These are phyloP conservation scores for Astreopora myriophthalma DNA, from an alignment of 64 coral and sea anemone species.

Conservation along the genomic window DNA sequence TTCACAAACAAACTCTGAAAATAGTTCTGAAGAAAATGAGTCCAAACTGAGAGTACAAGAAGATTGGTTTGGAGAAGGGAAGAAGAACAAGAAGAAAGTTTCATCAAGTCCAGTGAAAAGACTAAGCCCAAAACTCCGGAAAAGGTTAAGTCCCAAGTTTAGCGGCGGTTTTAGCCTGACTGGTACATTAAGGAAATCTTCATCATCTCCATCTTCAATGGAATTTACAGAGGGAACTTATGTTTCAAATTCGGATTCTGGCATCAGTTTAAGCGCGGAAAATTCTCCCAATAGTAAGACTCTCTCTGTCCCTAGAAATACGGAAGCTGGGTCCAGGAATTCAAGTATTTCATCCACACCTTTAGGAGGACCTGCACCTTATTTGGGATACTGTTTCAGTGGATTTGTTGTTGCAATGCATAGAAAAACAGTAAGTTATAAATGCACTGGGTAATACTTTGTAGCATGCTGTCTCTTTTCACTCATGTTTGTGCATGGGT, in stretches of 20 bases:
- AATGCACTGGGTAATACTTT: neutral
- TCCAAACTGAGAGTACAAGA: constrained; percentile 72
- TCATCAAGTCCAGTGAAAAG: constrained; percentile 40
- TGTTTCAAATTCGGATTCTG: constrained; percentile 77
- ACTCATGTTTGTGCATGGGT: no score
- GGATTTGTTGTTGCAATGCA: constrained; percentile 96
- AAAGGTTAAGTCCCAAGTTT: constrained; percentile 65
- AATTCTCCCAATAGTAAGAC: constrained; percentile 56
- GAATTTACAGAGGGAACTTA: constrained; percentile 64
- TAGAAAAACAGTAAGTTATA: constrained; percentile 89
- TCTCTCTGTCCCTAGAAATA: constrained; percentile 34
- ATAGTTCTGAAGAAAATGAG: constrained; percentile 13
- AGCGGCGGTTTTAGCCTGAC: constrained; percentile 47
- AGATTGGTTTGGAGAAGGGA: constrained; percentile 87
- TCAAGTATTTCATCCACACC: constrained; percentile 77
- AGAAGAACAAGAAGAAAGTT: constrained; percentile 52
- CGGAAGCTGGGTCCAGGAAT: constrained; percentile 39
- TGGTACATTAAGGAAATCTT: constrained; percentile 70
- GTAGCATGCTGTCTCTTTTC: neutral
- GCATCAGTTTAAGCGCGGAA: constrained; percentile 68
- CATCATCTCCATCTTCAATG: constrained; percentile 74
- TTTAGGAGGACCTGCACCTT: constrained; percentile 55
- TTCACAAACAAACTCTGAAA: constrained; percentile 31
- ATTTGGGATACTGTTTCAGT: constrained; percentile 79
- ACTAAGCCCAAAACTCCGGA: constrained; percentile 79